Evolutionary conservation across 2,888 invertebrate genomes (phyloP), one percentile per base, ranked within the genome.

Genomic region (Andricus quercusramuli): DNA sequence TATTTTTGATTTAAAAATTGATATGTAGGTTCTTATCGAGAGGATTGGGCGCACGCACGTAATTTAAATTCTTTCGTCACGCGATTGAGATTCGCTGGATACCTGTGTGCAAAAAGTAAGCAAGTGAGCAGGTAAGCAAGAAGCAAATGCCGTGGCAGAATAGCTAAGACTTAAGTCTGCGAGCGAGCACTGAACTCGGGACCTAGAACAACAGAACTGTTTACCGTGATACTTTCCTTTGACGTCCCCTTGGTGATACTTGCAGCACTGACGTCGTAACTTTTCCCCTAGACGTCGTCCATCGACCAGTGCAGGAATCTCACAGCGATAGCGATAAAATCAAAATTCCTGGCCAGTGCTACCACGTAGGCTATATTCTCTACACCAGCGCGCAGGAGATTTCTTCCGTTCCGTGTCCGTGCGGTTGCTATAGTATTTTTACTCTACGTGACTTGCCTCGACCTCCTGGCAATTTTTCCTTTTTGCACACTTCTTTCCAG

Each of bases 121-220:
- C 29, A 37, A 8, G 37, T 37, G 8, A 37, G 67, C 64, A 44
- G 13, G 11, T 44, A 13, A 11, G 11, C 44, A 44, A 13, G 44
- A 65, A 65, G 47, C 44, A 47, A 29, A 37, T 15, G 51, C 22
- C 37, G 62, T 78, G 78, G 66, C 32, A 59, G 3, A 67, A 67
- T 25, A 79, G 80, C 74, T 65, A 77, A 74, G 68, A 68, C 79
- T 37, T 37, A 37, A 37, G 37, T 37, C 37, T 37, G 84, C 80
- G 85, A 85, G 82, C 81, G 85, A 85, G 82, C 85, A 85, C 76
- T 83, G 85, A 86, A 86, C 86, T 79, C 84, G 86, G 86, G 85
- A 88, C 87, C 89, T 84, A 89, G 88, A 89, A 89, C 88, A 89
- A 89, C 89, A 89, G 88, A 89, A 88, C 88, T 88, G 89, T 89